phyloP scores from a whole-genome alignment of 1,140 invertebrate species.

The Drosophila insularis region DNA sequence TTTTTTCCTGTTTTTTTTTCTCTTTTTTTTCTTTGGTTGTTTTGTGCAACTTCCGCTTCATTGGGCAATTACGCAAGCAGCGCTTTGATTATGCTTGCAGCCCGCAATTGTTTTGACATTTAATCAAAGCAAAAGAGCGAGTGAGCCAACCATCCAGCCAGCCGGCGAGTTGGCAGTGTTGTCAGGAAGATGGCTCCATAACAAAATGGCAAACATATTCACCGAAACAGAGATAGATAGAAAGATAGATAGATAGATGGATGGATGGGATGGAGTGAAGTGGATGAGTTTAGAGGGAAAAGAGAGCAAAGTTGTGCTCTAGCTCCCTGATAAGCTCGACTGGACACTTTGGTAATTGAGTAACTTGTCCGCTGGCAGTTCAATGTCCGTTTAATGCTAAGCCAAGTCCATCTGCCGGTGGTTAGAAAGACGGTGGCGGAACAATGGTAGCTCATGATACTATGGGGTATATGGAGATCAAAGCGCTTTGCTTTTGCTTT shows the following conservation, averaged over 20 bases:
- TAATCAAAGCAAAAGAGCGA: constrained; percentile 58
- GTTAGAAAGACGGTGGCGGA: not conserved
- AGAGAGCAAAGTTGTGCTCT: constrained; percentile 14
- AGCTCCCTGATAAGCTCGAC: constrained; percentile 58
- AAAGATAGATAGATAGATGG: not conserved
- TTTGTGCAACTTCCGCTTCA: constrained; percentile 66
- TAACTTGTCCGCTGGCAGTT: constrained; percentile 55
- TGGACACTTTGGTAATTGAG: constrained; percentile 74
- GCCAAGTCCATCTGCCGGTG: constrained; percentile 1
- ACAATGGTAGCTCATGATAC: not conserved
- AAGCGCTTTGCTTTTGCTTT: constrained; percentile 8
- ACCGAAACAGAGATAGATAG: constrained; percentile 4
- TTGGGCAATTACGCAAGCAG: constrained; percentile 73
- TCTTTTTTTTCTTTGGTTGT: not conserved
- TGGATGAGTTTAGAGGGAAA: not conserved
- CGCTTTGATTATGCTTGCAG: constrained; percentile 68
- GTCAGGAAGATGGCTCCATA: constrained; percentile 23
- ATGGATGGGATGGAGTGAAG: not conserved
- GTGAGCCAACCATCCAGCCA: too few relatives aligned
- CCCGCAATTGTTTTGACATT: constrained; percentile 74
- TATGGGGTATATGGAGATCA: constrained; percentile 12
- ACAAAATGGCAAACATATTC: constrained; percentile 32
- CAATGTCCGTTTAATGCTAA: constrained; percentile 54
- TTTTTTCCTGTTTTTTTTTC: constrained; percentile 8
- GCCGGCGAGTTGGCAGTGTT: not conserved